These are phyloP conservation scores for Columbina picui DNA, from an alignment of 2,113 vertebrate species.

Conservation along the genomic window DNA sequence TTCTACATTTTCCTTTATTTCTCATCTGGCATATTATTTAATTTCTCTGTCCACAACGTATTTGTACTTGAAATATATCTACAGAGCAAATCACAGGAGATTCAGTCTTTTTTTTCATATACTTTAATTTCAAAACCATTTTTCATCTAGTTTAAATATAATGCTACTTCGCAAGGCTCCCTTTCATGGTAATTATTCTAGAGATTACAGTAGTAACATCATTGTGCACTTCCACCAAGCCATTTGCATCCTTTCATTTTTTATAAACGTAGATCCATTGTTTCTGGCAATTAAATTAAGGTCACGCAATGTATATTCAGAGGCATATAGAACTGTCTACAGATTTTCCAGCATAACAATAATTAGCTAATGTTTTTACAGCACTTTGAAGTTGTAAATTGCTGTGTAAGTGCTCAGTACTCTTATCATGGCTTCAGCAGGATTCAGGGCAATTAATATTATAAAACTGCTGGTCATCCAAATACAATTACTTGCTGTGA, in stretches of 20 bases:
- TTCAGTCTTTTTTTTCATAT: not conserved
- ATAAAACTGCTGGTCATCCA: constrained; percentile 46
- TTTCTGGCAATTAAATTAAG: constrained; percentile 35
- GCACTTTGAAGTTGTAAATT: constrained; percentile 25
- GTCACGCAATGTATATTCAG: not conserved
- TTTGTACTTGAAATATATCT: not conserved
- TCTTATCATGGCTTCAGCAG: constrained; percentile 21
- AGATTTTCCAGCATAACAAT: constrained; percentile 25
- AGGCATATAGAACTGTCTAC: not conserved
- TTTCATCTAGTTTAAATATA: not conserved
- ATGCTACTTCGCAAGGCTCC: not conserved
- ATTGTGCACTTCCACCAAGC: not conserved
- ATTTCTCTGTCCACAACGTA: not conserved
- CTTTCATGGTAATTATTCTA: not conserved
- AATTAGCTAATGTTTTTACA: constrained; percentile 49
- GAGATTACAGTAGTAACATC: not conserved
- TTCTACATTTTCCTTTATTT: not conserved
- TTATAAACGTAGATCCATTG: not conserved
- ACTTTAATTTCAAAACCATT: not conserved
- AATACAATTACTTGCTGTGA: constrained; percentile 60
- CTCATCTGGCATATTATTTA: not conserved
- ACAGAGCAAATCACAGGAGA: not conserved
- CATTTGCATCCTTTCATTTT: not conserved
- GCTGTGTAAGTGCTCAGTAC: constrained; percentile 13
- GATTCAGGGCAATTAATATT: constrained; percentile 41